These are phyloP conservation scores for Diachasmimorpha longicaudata DNA, from an alignment of 1,140 invertebrate genomes.

Conservation along the genomic window DNA sequence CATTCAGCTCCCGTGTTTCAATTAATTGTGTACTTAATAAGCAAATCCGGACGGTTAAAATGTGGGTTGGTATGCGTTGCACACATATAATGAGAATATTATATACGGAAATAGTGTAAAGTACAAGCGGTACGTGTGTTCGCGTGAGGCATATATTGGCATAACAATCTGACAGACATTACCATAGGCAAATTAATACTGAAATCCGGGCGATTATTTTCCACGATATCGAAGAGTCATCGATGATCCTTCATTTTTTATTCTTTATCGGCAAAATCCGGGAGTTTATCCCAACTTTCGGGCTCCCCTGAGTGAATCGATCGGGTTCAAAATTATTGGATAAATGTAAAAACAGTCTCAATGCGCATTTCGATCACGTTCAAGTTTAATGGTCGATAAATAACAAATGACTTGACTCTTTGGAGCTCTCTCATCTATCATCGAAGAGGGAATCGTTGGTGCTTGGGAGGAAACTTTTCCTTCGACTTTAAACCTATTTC, in stretches of 20 bases:
- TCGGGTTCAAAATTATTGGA: not conserved
- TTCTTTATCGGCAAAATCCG: not conserved
- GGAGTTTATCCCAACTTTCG: not conserved
- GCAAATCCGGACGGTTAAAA: conserved; percentile 22
- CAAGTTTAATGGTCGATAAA: conserved; percentile 46
- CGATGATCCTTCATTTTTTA: not conserved
- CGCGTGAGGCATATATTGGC: conserved; percentile 18
- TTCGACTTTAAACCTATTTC: conserved; percentile 1
- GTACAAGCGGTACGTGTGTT: conserved; percentile 2
- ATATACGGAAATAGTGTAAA: conserved; percentile 8
- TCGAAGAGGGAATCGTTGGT: conserved; percentile 29
- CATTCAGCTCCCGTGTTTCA: conserved; percentile 21
- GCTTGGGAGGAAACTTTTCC: conserved; percentile 2
- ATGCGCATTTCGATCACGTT: conserved; percentile 42
- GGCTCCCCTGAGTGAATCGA: not conserved
- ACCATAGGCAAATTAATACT: conserved; percentile 23
- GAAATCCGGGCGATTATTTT: not conserved
- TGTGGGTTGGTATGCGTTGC: not conserved
- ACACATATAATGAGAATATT: not conserved
- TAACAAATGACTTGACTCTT: conserved; percentile 42
- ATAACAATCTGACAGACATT: conserved; percentile 19
- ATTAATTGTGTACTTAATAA: conserved; percentile 29
- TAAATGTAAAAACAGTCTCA: not conserved
- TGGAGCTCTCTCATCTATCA: conserved; percentile 37
- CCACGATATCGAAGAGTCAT: not conserved